These are phyloP conservation scores for Leptopilina boulardi DNA, from an alignment of 1,140 invertebrate genomes.

Conservation along the genomic window DNA sequence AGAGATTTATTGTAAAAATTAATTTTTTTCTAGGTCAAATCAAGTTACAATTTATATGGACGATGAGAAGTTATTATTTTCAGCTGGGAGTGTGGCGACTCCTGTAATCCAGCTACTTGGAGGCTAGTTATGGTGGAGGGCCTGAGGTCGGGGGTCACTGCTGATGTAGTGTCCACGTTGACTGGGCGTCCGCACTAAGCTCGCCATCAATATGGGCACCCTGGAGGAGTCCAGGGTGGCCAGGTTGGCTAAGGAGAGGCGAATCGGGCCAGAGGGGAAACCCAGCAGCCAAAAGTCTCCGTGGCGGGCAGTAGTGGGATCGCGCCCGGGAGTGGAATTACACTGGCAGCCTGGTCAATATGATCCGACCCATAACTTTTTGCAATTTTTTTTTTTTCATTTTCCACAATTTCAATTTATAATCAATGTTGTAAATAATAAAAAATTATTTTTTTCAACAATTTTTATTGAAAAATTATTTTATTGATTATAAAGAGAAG, in stretches of 20 bases:
- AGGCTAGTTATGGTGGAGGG: constrained; percentile 89
- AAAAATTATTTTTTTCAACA: too few relatives aligned
- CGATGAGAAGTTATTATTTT: constrained; percentile 46
- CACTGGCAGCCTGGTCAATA: constrained; percentile 89
- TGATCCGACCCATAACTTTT: constrained; percentile 89
- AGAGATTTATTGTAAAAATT: too few relatives aligned
- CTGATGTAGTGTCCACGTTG: constrained; percentile 82
- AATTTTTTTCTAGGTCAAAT: too few relatives aligned
- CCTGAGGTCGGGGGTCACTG: constrained; percentile 89
- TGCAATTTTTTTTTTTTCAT: constrained; percentile 61
- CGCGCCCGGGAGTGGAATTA: constrained; percentile 94
- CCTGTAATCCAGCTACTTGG: constrained; percentile 95
- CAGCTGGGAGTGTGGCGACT: constrained; percentile 92
- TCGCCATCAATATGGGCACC: constrained; percentile 93
- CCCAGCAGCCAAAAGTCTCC: constrained; percentile 97
- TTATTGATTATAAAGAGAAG: too few relatives aligned
- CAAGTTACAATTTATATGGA: constrained; percentile 41
- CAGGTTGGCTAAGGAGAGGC: constrained; percentile 96
- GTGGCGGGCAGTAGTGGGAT: constrained; percentile 98
- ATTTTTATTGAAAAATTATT: too few relatives aligned
- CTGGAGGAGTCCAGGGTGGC: constrained; percentile 86
- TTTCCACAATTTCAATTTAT: constrained; percentile 16
- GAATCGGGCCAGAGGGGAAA: constrained; percentile 97
- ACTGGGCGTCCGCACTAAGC: constrained; percentile 92
- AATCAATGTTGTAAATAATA: too few relatives aligned